Evolutionary conservation across 2,888 invertebrate species (phyloP).

Genomic region (Craniophora ligustri): DNA sequence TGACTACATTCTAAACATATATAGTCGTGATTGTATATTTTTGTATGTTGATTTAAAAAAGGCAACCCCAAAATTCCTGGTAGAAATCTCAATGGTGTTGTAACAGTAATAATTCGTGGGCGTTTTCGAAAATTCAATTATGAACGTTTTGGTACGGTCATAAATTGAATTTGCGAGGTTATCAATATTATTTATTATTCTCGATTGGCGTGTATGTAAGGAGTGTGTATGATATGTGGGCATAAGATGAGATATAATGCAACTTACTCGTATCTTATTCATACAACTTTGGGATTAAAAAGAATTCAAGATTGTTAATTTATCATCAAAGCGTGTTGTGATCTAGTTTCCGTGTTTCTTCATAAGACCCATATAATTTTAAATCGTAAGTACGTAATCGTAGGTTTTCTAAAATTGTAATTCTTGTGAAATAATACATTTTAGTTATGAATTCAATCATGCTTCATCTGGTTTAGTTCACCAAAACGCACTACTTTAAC

Average conservation of each 20-base stretch:
- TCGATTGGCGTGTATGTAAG: conserved; percentile 3
- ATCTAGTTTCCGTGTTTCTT: no score
- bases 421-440: conserved; percentile 3
- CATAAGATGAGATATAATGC: conserved; percentile 1
- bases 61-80: conserved; percentile 26
- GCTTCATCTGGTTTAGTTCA: no score
- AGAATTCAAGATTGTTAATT: no score
- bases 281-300: no score
- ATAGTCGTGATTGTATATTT: no score
- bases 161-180: conserved; percentile 64
- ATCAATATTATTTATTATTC: conserved; percentile 52
- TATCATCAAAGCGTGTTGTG: no score
- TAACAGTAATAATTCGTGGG: conserved; percentile 37
- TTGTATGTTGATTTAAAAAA: conserved; percentile 13
- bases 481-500: no score
- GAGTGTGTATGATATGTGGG: conserved; percentile 23
- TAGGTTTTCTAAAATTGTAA: no score
- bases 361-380: no score
- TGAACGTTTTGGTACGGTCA: conserved; percentile 52
- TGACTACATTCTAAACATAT: no score
- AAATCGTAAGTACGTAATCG: no score
- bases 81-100: conserved; percentile 17
- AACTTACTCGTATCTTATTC: no score
- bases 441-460: conserved; percentile 21
- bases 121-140: conserved; percentile 63